Percentiles rank a stretch among this genome's conserved stretches.
Conservation (phyloP, 2,113 vertebrate species). For the Laterallus jamaicensis region DNA sequence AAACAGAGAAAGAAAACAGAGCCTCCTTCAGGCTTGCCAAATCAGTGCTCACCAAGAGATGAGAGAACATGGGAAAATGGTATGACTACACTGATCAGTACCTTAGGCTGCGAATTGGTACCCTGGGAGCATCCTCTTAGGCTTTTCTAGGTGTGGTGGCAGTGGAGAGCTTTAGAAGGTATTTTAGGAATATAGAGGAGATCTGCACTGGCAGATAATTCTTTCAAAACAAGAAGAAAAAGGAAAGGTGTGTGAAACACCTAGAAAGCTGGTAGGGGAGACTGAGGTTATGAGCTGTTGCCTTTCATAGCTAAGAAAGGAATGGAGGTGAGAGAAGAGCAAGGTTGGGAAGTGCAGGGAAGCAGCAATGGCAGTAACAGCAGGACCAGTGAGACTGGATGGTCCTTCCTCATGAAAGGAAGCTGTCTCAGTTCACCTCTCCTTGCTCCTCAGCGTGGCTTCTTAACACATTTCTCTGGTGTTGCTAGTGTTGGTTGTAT, state of each 20-base stretch:
- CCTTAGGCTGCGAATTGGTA: fast-evolving
- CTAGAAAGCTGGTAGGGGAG: background rate
- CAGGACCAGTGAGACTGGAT: background rate
- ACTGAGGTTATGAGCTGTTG: background rate
- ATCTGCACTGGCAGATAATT: background rate
- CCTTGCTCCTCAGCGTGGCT: background rate
- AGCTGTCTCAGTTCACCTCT: background rate
- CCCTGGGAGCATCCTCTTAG: background rate
- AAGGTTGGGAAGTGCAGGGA: background rate
- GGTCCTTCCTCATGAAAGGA: background rate
- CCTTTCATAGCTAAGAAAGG: background rate
- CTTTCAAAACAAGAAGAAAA: background rate
- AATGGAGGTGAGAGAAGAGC: background rate
- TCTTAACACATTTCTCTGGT: background rate
- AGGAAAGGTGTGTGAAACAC: background rate
- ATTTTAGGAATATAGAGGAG: background rate
- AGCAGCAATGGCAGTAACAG: background rate
- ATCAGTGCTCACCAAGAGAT: background rate
- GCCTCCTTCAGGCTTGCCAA: conserved; percentile 8
- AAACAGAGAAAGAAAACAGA: conserved; percentile 30
- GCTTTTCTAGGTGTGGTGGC: background rate
- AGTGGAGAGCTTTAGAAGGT: background rate
- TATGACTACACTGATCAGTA: fast-evolving
- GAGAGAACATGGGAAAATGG: background rate
- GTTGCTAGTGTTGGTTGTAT: background rate